Conservation (phyloP, 1,140 invertebrate genomes). For the Drosophila pandora region DNA sequence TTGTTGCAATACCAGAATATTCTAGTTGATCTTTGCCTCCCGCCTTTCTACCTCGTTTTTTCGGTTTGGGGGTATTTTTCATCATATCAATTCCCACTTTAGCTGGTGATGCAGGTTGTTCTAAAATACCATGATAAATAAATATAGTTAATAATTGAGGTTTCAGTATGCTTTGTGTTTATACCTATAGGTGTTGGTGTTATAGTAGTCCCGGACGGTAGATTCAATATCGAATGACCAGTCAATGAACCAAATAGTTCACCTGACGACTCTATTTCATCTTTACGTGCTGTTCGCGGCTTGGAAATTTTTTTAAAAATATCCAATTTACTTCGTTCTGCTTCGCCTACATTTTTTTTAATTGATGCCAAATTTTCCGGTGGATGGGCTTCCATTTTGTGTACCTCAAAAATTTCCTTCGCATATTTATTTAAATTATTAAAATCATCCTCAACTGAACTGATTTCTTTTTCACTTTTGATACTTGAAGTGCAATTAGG, state of each 20-base stretch:
- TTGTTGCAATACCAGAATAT: slow-evolving; percentile 3
- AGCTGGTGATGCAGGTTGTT: not conserved
- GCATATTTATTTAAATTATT: not conserved
- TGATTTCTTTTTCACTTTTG: not conserved
- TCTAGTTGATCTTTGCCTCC: slow-evolving; percentile 64
- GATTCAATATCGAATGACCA: slow-evolving; percentile 49
- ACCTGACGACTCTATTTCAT: slow-evolving; percentile 1
- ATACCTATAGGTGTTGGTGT: slow-evolving; percentile 51
- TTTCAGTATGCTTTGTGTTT: not conserved
- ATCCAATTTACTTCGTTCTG: slow-evolving; percentile 92
- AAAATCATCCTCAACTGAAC: not conserved
- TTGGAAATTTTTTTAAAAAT: slow-evolving; percentile 92
- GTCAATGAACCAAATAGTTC: slow-evolving; percentile 17
- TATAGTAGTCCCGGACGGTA: slow-evolving; percentile 78
- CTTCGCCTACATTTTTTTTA: slow-evolving; percentile 87
- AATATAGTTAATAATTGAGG: not conserved
- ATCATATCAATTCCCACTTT: slow-evolving; percentile 5
- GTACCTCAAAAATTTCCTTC: not conserved
- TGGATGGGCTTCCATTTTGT: not conserved
- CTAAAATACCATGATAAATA: not conserved
- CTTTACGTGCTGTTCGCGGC: slow-evolving; percentile 25
- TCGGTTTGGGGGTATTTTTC: slow-evolving; percentile 48
- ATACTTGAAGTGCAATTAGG: not conserved
- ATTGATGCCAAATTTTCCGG: not conserved
- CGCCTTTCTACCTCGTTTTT: slow-evolving; percentile 74